Conservation (phyloP, 2,888 invertebrate genomes). For the Caenorhabditis plicata region DNA sequence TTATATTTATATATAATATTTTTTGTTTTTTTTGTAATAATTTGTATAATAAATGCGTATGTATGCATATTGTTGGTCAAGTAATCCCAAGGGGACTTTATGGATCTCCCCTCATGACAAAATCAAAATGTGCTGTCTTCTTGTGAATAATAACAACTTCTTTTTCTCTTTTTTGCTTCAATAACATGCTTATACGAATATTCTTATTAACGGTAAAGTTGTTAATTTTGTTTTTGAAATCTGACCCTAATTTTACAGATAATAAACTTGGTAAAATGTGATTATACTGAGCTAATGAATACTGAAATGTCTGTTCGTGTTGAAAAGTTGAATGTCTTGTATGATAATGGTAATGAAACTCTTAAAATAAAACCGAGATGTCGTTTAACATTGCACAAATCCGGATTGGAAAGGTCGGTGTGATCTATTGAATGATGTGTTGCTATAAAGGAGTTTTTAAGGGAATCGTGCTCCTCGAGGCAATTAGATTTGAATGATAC, state of each 20-base stretch:
- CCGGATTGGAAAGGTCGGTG: constrained; percentile 26
- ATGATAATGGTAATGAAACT: constrained; percentile 21
- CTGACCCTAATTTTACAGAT: not conserved
- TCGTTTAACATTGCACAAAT: constrained; percentile 35
- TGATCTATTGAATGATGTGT: not conserved
- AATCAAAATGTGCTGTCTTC: too few relatives aligned
- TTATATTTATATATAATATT: not conserved
- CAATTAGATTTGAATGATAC: constrained; percentile 26
- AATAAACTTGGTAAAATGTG: not conserved
- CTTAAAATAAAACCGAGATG: constrained; percentile 26
- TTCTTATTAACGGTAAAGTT: too few relatives aligned
- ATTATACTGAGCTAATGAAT: constrained; percentile 29
- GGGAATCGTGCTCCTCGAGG: constrained; percentile 25
- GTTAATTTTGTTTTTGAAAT: too few relatives aligned
- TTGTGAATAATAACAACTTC: too few relatives aligned
- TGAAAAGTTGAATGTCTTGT: constrained; percentile 15
- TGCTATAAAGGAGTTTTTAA: constrained; percentile 3
- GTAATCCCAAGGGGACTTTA: too few relatives aligned
- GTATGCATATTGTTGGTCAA: too few relatives aligned
- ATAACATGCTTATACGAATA: too few relatives aligned
- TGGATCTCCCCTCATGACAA: too few relatives aligned
- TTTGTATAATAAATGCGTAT: too few relatives aligned
- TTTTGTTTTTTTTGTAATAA: too few relatives aligned
- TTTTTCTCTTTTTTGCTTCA: too few relatives aligned
- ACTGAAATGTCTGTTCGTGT: constrained; percentile 22